Conservation (phyloP, 2,113 vertebrate genomes). For the Tragelaphus scriptus region DNA sequence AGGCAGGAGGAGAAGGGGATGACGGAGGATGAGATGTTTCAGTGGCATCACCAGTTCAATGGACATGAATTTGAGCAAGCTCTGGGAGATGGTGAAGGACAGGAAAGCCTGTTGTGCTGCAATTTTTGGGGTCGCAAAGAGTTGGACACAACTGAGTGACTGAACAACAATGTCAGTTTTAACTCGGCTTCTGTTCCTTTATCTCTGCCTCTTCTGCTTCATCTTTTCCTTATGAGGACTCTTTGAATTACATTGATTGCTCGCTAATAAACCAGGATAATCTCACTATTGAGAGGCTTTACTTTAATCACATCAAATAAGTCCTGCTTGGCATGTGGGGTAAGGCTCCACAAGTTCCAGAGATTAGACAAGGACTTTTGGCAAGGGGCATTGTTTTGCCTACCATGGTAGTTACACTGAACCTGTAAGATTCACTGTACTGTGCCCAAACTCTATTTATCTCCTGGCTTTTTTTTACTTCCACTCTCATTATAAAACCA, state of each 20-base stretch:
- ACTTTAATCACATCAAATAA: not conserved
- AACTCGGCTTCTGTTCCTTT: not conserved
- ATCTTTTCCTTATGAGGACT: not conserved
- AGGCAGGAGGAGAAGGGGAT: not conserved
- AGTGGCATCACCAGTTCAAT: not conserved
- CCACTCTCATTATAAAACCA: not conserved
- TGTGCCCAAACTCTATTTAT: not conserved
- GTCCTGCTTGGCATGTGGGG: not conserved
- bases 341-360: not conserved
- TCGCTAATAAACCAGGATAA: not conserved
- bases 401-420: not conserved
- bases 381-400: not conserved
- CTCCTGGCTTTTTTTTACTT: not conserved
- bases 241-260: not conserved
- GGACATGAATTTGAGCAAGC: not conserved
- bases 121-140: fast-evolving
- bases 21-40: not conserved
- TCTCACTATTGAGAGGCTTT: not conserved
- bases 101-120: not conserved
- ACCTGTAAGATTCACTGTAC: not conserved
- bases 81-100: not conserved
- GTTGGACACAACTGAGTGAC: not conserved
- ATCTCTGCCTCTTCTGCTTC: not conserved
- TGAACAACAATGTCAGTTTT: not conserved
- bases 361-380: not conserved